phyloP scores from a whole-genome alignment of 2,797 vertebrate species.

The Pseudochirops cupreus region DNA sequence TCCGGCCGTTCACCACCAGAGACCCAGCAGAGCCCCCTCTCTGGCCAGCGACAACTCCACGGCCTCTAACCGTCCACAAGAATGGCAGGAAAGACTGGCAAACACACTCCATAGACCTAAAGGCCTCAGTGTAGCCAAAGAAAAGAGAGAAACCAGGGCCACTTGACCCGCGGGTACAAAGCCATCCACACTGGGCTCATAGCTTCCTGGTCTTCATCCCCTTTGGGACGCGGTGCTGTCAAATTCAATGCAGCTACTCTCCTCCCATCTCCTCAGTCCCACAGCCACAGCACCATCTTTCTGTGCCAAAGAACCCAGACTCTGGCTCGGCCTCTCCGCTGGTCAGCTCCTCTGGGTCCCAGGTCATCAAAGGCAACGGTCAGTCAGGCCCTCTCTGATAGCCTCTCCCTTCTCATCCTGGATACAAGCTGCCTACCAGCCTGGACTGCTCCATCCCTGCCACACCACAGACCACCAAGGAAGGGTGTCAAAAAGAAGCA shows the following conservation, averaged over 20 bases:
- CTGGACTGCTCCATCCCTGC: not conserved
- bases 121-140: not conserved
- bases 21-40: not conserved
- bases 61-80: not conserved
- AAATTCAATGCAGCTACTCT: not conserved
- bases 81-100: not conserved
- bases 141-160: not conserved
- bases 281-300: not conserved
- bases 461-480: not conserved
- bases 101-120: not conserved
- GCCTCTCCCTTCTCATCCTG: not conserved
- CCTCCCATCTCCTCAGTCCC: not conserved
- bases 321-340: not conserved
- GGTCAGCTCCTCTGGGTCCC: not conserved
- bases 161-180: rapidly evolving
- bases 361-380: not conserved
- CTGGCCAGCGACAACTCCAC: not conserved
- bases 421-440: not conserved
- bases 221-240: rapidly evolving
- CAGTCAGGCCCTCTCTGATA: not conserved
- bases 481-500: not conserved
- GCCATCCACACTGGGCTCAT: not conserved
- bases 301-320: not conserved
- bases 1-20: no score
- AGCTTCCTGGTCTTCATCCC: not conserved